Conservation (phyloP, 37 sponge, comb jelly and placozoan species). For the Axinella damicornis region DNA sequence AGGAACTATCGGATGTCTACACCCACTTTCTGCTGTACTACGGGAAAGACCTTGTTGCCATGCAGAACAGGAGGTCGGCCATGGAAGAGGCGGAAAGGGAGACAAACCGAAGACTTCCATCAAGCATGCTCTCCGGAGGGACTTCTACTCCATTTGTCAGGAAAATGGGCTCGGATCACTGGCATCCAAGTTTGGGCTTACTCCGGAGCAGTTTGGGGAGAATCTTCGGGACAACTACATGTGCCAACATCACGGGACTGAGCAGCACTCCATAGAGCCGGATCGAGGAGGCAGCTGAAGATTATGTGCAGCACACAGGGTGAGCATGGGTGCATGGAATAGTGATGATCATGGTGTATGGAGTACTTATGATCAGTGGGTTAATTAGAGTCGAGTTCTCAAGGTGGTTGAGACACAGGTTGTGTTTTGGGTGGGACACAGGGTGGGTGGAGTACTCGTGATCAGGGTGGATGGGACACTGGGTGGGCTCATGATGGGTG, state of each 20-base stretch:
- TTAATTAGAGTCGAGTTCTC: too few relatives aligned
- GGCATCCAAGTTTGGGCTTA: constrained; percentile 94
- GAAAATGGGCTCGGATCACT: constrained; percentile 88
- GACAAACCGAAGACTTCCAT: constrained; percentile 23
- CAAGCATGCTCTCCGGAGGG: constrained; percentile 57
- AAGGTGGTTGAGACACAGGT: too few relatives aligned
- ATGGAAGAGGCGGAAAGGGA: not conserved
- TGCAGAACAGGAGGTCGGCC: constrained; percentile 62
- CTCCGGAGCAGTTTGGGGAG: constrained; percentile 95
- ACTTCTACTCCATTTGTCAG: constrained; percentile 90
- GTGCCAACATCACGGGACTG: constrained; percentile 93
- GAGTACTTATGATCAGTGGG: too few relatives aligned
- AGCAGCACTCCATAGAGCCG: constrained; percentile 89
- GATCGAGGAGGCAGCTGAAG: constrained; percentile 88
- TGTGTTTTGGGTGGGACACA: too few relatives aligned
- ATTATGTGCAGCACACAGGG: constrained; percentile 71
- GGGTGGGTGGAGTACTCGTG: too few relatives aligned
- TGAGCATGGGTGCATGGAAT: too few relatives aligned
- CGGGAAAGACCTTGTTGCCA: constrained; percentile 81
- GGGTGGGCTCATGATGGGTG: constrained; percentile 55
- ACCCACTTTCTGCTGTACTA: constrained; percentile 92
- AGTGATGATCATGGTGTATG: too few relatives aligned
- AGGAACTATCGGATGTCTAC: constrained; percentile 94
- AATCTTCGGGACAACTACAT: constrained; percentile 93
- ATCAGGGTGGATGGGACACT: constrained; percentile 22